These are phyloP conservation scores for Nephila pilipes DNA, from an alignment of 1,140 invertebrate genomes.

Conservation along the genomic window DNA sequence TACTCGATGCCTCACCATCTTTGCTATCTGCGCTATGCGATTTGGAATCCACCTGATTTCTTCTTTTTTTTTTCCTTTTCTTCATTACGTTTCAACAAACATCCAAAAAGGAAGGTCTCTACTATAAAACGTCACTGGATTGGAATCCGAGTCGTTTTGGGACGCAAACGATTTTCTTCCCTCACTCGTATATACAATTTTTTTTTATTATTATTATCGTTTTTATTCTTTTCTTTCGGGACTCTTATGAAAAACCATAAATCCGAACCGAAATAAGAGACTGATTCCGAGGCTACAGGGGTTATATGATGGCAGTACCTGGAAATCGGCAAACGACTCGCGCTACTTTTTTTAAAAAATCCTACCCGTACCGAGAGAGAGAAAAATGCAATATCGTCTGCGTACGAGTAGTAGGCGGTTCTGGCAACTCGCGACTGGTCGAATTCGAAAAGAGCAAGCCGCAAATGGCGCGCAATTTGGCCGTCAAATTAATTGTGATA, in stretches of 20 bases:
- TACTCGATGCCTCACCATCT: neutral
- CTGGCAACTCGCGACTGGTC: slow-evolving; percentile 59
- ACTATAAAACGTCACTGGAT: slow-evolving; percentile 62
- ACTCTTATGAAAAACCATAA: slow-evolving; percentile 48
- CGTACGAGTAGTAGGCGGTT: slow-evolving; percentile 59
- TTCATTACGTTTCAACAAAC: neutral
- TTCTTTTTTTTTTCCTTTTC: neutral
- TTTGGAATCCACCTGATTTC: neutral
- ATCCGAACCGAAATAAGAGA: slow-evolving; percentile 40
- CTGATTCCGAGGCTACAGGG: slow-evolving; percentile 49
- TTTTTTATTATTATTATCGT: slow-evolving; percentile 23
- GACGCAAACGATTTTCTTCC: slow-evolving; percentile 44
- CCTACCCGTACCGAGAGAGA: slow-evolving; percentile 62
- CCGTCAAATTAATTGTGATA: slow-evolving; percentile 75
- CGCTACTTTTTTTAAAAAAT: slow-evolving; percentile 11
- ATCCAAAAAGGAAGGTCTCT: slow-evolving; percentile 29
- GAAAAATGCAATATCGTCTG: slow-evolving; percentile 43
- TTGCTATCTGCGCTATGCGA: neutral
- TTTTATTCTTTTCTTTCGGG: slow-evolving; percentile 20
- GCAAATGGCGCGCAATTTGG: slow-evolving; percentile 75
- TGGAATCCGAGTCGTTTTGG: slow-evolving; percentile 20
- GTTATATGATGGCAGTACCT: slow-evolving; percentile 48
- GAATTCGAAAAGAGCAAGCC: slow-evolving; percentile 59
- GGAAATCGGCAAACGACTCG: slow-evolving; percentile 59
- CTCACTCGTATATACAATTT: neutral